phyloP scores from a whole-genome alignment of 2,797 vertebrate genomes.

The Pseudocheirus occidentalis region DNA sequence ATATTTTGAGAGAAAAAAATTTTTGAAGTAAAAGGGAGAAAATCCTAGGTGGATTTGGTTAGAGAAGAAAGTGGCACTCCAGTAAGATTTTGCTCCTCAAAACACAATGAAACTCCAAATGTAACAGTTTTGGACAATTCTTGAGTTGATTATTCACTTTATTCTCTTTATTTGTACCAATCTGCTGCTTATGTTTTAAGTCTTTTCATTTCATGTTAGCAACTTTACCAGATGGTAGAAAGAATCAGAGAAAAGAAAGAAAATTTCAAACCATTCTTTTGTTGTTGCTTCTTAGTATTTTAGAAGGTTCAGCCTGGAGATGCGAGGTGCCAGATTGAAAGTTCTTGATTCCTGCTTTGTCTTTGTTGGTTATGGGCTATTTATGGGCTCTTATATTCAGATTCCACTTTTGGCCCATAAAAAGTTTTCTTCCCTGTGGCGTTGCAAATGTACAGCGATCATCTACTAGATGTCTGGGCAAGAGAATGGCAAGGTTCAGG shows the following conservation, averaged over 20 bases:
- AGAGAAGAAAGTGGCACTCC: conserved; percentile 1
- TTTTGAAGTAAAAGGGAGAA: conserved; percentile 44
- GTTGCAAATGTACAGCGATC: no score
- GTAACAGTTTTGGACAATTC: conserved; percentile 40
- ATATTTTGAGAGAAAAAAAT: conserved; percentile 56
- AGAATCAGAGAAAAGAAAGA: neutral
- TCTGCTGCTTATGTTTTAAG: neutral
- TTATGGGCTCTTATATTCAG: no score
- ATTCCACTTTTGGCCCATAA: no score
- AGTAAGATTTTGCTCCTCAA: conserved; percentile 13
- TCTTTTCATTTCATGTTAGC: conserved; percentile 13
- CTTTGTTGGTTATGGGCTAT: no score
- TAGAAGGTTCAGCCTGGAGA: no score
- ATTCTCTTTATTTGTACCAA: neutral
- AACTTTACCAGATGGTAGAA: neutral
- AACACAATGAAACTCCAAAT: conserved; percentile 56
- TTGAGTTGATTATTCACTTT: conserved; percentile 23
- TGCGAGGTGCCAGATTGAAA: no score
- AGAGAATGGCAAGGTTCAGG: no score
- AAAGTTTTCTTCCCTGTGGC: no score
- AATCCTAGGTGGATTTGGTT: conserved; percentile 19
- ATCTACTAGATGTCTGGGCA: no score
- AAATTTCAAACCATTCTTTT: neutral
- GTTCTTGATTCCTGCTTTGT: no score
- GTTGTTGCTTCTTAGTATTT: conserved; percentile 6